These are phyloP conservation scores for Euschistus heros DNA, from an alignment of 1,140 invertebrate genomes.

Conservation along the genomic window DNA sequence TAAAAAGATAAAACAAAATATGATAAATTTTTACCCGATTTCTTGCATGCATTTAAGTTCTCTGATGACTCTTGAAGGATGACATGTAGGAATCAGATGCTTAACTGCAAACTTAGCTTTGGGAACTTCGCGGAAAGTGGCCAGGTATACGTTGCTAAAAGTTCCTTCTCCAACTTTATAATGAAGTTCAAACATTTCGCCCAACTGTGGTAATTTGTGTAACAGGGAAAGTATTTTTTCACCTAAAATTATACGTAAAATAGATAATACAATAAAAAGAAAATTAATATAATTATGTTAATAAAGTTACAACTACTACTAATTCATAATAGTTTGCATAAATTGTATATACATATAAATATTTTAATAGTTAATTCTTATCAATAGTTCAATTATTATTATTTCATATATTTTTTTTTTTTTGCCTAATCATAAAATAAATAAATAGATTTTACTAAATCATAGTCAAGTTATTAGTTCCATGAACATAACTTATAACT, in stretches of 20 bases:
- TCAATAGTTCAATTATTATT: too few species aligned
- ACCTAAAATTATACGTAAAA: not conserved
- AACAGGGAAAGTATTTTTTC: constrained; percentile 32
- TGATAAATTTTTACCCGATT: constrained; percentile 51
- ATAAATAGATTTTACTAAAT: too few species aligned
- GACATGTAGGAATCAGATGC: constrained; percentile 70
- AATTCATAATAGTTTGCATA: too few species aligned
- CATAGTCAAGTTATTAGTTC: too few species aligned
- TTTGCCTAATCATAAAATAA: too few species aligned
- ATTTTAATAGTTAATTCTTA: too few species aligned
- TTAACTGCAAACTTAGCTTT: constrained; percentile 62
- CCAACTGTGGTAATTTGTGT: constrained; percentile 46
- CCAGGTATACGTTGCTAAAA: constrained; percentile 71
- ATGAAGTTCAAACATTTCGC: constrained; percentile 53
- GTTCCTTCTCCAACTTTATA: constrained; percentile 67
- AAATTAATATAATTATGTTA: not conserved
- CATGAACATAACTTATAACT: too few species aligned
- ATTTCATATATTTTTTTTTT: too few species aligned
- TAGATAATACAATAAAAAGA: not conserved
- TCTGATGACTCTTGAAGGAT: constrained; percentile 60
- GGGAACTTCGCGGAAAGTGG: constrained; percentile 48
- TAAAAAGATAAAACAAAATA: not conserved
- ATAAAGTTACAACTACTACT: too few species aligned
- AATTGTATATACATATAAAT: too few species aligned
- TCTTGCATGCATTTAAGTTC: constrained; percentile 67